These are phyloP conservation scores for Gerris lacustris DNA, from an alignment of 2,888 invertebrate species.

Conservation along the genomic window DNA sequence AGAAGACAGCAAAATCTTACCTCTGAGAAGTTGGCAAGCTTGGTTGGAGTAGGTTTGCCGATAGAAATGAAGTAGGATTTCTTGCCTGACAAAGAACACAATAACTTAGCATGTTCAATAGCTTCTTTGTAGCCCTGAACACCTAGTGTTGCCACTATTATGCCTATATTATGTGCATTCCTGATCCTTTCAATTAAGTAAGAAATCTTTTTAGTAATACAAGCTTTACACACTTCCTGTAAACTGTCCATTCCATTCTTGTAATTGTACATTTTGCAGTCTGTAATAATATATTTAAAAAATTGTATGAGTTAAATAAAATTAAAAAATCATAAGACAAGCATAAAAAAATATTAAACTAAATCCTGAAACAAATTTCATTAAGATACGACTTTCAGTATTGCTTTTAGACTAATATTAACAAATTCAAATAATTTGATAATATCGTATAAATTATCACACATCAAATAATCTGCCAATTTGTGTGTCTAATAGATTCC, in stretches of 20 bases:
- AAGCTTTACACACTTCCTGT: background rate
- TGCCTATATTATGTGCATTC: constrained; percentile 75
- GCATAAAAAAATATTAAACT: too few species aligned
- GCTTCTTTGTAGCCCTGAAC: constrained; percentile 65
- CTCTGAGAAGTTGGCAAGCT: constrained; percentile 88
- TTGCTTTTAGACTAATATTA: too few species aligned
- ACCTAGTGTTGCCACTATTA: constrained; percentile 82
- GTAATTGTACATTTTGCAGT: background rate
- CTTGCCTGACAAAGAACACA: constrained; percentile 58
- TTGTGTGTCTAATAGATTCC: too few species aligned
- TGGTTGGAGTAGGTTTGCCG: constrained; percentile 87
- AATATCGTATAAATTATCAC: too few species aligned
- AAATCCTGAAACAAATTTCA: too few species aligned
- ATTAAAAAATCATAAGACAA: too few species aligned
- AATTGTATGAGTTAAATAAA: too few species aligned
- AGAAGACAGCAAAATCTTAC: constrained; percentile 37
- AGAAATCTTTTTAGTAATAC: constrained; percentile 16
- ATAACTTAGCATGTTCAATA: constrained; percentile 56
- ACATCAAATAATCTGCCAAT: too few species aligned
- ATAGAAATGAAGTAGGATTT: constrained; percentile 85
- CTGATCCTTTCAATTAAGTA: constrained; percentile 82
- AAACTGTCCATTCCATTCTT: background rate
- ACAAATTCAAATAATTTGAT: too few species aligned
- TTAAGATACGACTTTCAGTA: too few species aligned
- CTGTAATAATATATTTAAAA: background rate